These are phyloP conservation scores for Candidula unifasciata DNA, from an alignment of 2,888 invertebrate species.

Conservation along the genomic window DNA sequence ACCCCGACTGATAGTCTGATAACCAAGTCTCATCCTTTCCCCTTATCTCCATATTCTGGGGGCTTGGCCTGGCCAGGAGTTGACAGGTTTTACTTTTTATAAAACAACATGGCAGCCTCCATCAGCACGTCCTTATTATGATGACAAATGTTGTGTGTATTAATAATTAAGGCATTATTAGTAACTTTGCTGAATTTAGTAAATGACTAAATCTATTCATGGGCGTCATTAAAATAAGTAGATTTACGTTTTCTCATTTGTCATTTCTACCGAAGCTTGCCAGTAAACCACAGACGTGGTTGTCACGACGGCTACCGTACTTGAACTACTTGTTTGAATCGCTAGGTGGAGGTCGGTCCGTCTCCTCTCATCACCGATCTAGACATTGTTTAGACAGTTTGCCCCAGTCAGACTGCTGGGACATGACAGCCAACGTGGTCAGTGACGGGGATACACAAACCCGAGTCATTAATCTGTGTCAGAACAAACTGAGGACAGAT, in stretches of 20 bases:
- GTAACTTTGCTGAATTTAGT: background rate
- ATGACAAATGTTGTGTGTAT: too few species aligned
- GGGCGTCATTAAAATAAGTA: background rate
- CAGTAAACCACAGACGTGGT: background rate
- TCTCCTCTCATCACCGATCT: background rate
- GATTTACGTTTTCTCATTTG: background rate
- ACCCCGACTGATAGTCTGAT: too few species aligned
- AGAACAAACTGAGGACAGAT: background rate
- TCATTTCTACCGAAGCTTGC: background rate
- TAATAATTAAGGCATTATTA: background rate
- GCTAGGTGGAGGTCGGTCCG: background rate
- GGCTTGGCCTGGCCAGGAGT: background rate
- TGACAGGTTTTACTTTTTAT: background rate
- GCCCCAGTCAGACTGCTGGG: background rate
- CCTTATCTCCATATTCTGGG: too few species aligned
- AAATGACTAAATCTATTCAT: background rate
- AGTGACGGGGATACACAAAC: background rate
- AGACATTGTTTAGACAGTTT: background rate
- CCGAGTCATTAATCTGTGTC: background rate
- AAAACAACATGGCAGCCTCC: conserved; percentile 17
- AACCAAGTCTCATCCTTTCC: too few species aligned
- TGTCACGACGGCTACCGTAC: background rate
- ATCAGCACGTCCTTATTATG: too few species aligned
- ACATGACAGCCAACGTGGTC: background rate
- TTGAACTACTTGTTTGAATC: background rate